Conservation (phyloP, 2,888 invertebrate genomes). For the Orthonevra nobilis region DNA sequence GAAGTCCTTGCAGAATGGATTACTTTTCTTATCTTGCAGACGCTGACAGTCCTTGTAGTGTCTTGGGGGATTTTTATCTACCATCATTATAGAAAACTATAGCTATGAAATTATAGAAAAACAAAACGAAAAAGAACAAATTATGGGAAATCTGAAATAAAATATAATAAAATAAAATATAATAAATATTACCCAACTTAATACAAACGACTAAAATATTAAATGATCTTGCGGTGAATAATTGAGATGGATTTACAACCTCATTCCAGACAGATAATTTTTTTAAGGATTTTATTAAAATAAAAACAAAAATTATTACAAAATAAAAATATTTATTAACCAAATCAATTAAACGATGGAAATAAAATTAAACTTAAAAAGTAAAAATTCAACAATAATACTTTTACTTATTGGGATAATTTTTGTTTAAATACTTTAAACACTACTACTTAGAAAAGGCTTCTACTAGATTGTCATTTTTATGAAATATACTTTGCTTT, state of each 20-base stretch:
- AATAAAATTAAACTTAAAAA: neutral
- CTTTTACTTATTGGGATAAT: constrained; percentile 4
- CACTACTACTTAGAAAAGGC: constrained; percentile 65
- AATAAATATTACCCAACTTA: too few species aligned
- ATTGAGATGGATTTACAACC: neutral
- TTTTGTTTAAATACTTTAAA: constrained; percentile 19
- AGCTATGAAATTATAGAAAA: neutral
- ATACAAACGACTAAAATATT: too few species aligned
- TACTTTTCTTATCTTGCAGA: too few species aligned
- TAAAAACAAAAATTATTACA: neutral
- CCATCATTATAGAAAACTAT: too few species aligned
- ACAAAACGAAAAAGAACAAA: neutral
- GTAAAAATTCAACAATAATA: constrained; percentile 9
- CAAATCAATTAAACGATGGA: constrained; percentile 1
- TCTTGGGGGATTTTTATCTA: too few species aligned
- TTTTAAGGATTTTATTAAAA: too few species aligned
- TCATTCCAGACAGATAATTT: too few species aligned
- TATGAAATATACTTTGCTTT: constrained; percentile 55
- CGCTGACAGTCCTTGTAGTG: too few species aligned
- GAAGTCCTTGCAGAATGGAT: too few species aligned
- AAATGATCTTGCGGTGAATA: too few species aligned
- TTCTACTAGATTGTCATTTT: constrained; percentile 69
- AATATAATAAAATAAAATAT: neutral
- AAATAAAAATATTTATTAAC: constrained; percentile 27
- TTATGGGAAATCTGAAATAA: neutral